These are phyloP conservation scores for Poecilia picta DNA, from an alignment of 2,797 vertebrate species.

Conservation along the genomic window DNA sequence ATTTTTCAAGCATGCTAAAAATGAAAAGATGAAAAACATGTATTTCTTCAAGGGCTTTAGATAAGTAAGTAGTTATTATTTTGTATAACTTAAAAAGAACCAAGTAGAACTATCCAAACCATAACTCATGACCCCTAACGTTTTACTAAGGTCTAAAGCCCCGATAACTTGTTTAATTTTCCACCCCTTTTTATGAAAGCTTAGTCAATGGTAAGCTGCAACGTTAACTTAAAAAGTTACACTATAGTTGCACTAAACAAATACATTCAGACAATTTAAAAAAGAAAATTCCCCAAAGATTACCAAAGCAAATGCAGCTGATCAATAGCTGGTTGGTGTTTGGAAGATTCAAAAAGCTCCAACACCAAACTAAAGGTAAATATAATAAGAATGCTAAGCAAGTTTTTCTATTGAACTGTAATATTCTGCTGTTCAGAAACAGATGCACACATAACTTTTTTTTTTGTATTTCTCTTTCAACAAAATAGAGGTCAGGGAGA, in stretches of 20 bases:
- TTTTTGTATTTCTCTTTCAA: not conserved
- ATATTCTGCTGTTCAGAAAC: not conserved
- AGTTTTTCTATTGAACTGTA: not conserved
- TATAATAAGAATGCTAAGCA: not conserved
- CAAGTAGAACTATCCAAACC: not conserved
- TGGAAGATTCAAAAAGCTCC: not conserved
- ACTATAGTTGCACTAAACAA: not conserved
- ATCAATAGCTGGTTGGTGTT: not conserved
- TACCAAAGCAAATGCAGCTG: not conserved
- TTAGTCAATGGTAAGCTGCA: not conserved
- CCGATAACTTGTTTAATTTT: not conserved
- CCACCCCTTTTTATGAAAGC: not conserved
- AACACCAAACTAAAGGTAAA: not conserved
- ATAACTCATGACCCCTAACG: not conserved
- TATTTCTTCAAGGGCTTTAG: not conserved
- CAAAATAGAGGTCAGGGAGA: not conserved
- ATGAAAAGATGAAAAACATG: not conserved
- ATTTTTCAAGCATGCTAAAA: not conserved
- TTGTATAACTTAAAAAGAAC: not conserved
- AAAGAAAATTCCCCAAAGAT: not conserved
- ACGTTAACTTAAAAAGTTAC: not conserved
- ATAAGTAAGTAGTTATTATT: not conserved
- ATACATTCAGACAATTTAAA: not conserved
- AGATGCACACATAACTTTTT: not conserved
- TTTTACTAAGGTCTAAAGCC: not conserved